Conservation (phyloP, 2,888 invertebrate genomes). For the Drosophila paucipuncta region DNA sequence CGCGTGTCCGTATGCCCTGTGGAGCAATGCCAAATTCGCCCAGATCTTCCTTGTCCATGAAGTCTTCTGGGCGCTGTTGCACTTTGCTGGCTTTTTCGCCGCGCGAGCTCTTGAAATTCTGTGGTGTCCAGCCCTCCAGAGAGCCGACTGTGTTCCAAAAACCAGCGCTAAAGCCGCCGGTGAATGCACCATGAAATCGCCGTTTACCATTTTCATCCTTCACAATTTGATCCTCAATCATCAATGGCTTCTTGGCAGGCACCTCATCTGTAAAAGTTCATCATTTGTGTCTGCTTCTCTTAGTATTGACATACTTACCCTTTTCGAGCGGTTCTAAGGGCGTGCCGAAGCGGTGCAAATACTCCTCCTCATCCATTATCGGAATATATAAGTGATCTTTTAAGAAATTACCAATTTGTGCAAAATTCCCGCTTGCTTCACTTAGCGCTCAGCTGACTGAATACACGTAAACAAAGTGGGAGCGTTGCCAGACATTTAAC, state of each 20-base stretch:
- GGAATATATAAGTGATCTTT: neutral
- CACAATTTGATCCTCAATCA: conserved; percentile 94
- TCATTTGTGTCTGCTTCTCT: neutral
- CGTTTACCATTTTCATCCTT: conserved; percentile 95
- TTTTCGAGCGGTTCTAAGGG: conserved; percentile 93
- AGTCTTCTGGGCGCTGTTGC: conserved; percentile 93
- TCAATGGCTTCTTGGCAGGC: conserved; percentile 92
- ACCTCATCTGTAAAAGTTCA: conserved; percentile 88
- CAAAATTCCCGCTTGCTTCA: neutral
- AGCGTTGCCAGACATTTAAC: conserved; percentile 22
- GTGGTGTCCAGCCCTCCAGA: conserved; percentile 97
- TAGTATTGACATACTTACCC: conserved; percentile 87
- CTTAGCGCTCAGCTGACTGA: conserved; percentile 22
- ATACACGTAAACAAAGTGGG: conserved; percentile 32
- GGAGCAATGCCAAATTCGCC: conserved; percentile 98
- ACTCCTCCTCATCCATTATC: conserved; percentile 88
- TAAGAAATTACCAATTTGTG: neutral
- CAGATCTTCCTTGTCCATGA: conserved; percentile 99
- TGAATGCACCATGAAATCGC: conserved; percentile 99
- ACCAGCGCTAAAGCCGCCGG: conserved; percentile 98
- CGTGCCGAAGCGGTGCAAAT: conserved; percentile 91
- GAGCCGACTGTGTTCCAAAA: conserved; percentile 98
- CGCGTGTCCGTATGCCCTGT: conserved; percentile 91
- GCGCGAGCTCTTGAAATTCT: conserved; percentile 95
- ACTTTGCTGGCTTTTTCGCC: conserved; percentile 87